A percentile compares a stretch with the other conserved stretches of the same genome.
phyloP scores from a whole-genome alignment of 2,888 invertebrate species.

The Heliconius ismenius region DNA sequence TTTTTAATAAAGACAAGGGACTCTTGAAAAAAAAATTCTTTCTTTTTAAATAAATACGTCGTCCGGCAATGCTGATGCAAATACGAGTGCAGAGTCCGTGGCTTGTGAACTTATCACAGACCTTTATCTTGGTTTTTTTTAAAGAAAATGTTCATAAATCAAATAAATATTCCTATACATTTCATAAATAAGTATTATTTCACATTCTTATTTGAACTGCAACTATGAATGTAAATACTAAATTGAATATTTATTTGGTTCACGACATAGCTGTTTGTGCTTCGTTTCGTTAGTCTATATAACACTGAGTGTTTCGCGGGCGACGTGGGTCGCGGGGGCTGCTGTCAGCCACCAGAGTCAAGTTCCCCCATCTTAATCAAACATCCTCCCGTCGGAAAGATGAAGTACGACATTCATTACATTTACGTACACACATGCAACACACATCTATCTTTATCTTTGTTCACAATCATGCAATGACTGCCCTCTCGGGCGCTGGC shows the following conservation, averaged over 20 bases:
- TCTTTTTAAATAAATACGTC: background rate
- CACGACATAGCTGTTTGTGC: constrained; percentile 33
- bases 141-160: constrained; percentile 18
- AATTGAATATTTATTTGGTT: constrained; percentile 30
- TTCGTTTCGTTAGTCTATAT: constrained; percentile 58
- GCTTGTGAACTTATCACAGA: constrained; percentile 39
- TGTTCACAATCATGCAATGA: constrained; percentile 75
- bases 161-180: constrained; percentile 21
- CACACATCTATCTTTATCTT: constrained; percentile 75
- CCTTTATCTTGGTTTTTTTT: constrained; percentile 1
- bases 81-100: constrained; percentile 36
- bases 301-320: constrained; percentile 68
- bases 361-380: constrained; percentile 78
- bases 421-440: constrained; percentile 79
- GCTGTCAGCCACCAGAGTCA: constrained; percentile 77
- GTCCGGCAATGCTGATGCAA: constrained; percentile 19
- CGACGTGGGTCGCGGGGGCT: constrained; percentile 72
- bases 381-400: constrained; percentile 75
- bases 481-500: constrained; percentile 50
- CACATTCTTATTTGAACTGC: background rate
- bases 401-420: constrained; percentile 79
- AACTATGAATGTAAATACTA: background rate
- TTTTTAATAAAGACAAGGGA: too few species aligned
- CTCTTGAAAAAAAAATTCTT: too few species aligned
- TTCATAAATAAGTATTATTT: background rate